A percentile compares a stretch with the other conserved stretches of the same genome.
phyloP scores from a whole-genome alignment of 2,797 vertebrate species.

The Gobionotothen gibberifrons region DNA sequence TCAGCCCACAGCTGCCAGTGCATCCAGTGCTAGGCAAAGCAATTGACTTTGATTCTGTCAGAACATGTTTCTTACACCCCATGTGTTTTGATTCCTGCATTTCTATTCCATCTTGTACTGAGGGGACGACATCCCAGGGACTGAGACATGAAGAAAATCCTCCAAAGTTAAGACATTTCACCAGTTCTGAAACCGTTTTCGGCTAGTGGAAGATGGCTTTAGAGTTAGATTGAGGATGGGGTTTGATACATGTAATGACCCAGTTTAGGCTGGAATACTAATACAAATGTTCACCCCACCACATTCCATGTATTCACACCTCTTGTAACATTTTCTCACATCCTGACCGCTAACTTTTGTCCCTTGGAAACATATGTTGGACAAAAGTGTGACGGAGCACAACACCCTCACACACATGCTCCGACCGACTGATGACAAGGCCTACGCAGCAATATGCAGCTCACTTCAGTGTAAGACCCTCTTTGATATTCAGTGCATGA shows the following conservation, averaged over 20 bases:
- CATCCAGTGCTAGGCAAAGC: slow-evolving; percentile 30
- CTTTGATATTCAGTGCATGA: slow-evolving; percentile 76
- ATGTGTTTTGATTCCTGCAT: slow-evolving; percentile 8
- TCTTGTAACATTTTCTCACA: slow-evolving; percentile 20
- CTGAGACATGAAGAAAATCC: slow-evolving; percentile 17
- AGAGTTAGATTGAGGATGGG: neutral
- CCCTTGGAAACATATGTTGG: slow-evolving; percentile 51
- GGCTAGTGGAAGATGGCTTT: neutral
- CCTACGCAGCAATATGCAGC: slow-evolving; percentile 47
- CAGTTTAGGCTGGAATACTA: neutral
- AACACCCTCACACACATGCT: slow-evolving; percentile 17
- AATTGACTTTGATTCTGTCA: slow-evolving; percentile 34
- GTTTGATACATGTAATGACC: neutral
- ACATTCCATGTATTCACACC: neutral
- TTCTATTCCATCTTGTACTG: neutral
- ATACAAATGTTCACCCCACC: neutral
- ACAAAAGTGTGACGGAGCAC: slow-evolving; percentile 36
- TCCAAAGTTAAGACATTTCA: neutral
- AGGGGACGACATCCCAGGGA: slow-evolving; percentile 4
- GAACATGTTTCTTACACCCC: slow-evolving; percentile 23
- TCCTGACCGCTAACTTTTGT: slow-evolving; percentile 24
- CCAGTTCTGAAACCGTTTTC: neutral
- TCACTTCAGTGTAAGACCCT: slow-evolving; percentile 58
- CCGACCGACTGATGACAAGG: slow-evolving; percentile 43
- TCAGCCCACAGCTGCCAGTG: slow-evolving; percentile 52